Evolutionary conservation across 2,797 vertebrate genomes (phyloP), one percentile per base, ranked within the genome.

Genomic region (Heteromormyrus szaboi): DNA sequence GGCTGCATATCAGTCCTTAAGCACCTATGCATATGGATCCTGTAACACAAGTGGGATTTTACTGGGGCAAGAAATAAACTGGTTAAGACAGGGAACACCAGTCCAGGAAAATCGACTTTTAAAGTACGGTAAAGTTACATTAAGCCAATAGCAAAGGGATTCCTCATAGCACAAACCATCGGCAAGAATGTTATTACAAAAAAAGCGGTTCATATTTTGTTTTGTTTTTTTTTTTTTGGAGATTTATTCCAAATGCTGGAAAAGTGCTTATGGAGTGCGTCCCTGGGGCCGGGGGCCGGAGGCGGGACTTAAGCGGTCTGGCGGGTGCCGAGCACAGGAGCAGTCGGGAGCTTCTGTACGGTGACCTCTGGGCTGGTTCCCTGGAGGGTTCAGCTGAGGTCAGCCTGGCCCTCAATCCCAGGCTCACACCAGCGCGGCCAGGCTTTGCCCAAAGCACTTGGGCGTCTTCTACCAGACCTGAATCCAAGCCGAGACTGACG

Each of bases 351-450:
- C 65, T 65, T 86, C 48, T 79, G 84, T 54, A 19, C 22, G 37
- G n/a, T 14, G 46, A 41, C 44, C 8, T 19, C 65, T 29, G 65
- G 25, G 37, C 53, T 59, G 22, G 25, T 46, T 53, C 54, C 79
- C 88, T 62, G 79, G 85, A 81, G 83, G 90, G 91, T 93, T 93
- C 89, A 92, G 88, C 79, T 91, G 50, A 93, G 91, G 93, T 93
- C 88, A 91, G 4, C 41, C 62, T 89, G 92, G 68, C 87, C 90
- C 89, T 89, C 88, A 89, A 25, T 83, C 37, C 91, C 91, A 91
- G 90, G 93, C 91, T 89, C 85, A 90, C 87, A 91, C 88, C 85
- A 90, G 90, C 89, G 91, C 37, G 29, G 46, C 91, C 29, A 86
- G 76, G 90, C 90, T 87, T 51, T 90, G 90, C 87, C 90, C 90